Conservation (phyloP, 2,113 vertebrate species). For the Mesocricetus auratus region DNA sequence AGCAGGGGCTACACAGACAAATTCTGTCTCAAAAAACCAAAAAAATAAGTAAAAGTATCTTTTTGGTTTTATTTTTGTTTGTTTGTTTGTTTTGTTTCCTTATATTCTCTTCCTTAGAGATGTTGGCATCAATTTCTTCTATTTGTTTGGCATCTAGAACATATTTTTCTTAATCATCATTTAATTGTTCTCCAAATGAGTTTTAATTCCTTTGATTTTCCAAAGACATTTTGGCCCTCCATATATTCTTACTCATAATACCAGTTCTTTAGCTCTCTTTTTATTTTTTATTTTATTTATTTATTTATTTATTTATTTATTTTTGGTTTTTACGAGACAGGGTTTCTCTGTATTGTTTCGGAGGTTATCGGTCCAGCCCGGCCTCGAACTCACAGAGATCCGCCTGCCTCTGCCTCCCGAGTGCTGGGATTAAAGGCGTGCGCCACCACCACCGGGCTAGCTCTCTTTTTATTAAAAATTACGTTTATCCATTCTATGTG, state of each 20-base stretch:
- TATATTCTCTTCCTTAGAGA: conserved; percentile 18
- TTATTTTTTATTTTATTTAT: too few species aligned
- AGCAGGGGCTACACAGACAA: background rate
- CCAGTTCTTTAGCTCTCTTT: background rate
- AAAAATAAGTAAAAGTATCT: background rate
- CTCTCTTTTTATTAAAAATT: background rate
- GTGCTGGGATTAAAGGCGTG: too few species aligned
- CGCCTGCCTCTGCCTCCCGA: too few species aligned
- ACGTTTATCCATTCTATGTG: background rate
- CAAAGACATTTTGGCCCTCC: background rate
- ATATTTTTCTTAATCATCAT: conserved; percentile 49
- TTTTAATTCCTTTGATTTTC: conserved; percentile 40
- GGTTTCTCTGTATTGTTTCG: too few species aligned
- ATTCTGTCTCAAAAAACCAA: background rate
- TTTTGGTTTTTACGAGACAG: too few species aligned
- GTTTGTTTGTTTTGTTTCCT: background rate
- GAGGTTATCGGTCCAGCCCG: too few species aligned
- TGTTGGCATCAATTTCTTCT: conserved; percentile 19
- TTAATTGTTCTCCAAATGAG: conserved; percentile 56
- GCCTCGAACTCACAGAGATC: too few species aligned
- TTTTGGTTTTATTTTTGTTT: background rate
- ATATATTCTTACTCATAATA: background rate
- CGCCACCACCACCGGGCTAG: too few species aligned
- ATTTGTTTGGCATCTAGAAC: conserved; percentile 46
- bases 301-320: too few species aligned